Evolutionary conservation across 2,888 invertebrate genomes (phyloP).

Genomic region (Pheosia gnoma): DNA sequence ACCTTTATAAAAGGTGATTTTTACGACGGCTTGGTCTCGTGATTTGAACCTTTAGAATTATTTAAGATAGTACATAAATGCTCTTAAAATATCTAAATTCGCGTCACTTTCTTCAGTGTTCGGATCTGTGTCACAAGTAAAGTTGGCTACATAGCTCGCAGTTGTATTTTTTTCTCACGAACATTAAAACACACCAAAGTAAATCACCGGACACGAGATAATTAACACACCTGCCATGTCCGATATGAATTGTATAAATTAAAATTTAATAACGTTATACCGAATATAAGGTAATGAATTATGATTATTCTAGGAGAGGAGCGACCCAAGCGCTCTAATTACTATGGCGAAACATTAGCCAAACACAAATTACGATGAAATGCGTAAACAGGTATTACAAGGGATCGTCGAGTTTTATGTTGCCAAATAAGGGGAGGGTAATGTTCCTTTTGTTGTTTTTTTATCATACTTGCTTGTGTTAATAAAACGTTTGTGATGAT

Average conservation of each 20-base stretch:
- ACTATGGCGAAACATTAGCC: slow-evolving; percentile 75
- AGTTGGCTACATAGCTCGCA: no score
- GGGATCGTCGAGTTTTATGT: slow-evolving; percentile 59
- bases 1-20: no score
- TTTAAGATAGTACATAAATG: no score
- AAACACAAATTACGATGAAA: slow-evolving; percentile 77
- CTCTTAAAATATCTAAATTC: no score
- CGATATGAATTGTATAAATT: slow-evolving; percentile 22
- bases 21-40: no score
- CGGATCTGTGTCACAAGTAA: no score
- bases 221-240: slow-evolving; percentile 7
- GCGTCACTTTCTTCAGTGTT: no score
- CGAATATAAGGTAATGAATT: slow-evolving; percentile 71
- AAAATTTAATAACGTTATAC: slow-evolving; percentile 48
- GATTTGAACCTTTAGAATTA: no score
- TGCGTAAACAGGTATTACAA: slow-evolving; percentile 76
- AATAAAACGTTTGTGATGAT: slow-evolving; percentile 25
- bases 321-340: slow-evolving; percentile 67
- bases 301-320: slow-evolving; percentile 67
- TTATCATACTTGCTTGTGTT: slow-evolving; percentile 33
- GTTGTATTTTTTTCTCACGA: not conserved
- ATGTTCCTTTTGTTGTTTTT: slow-evolving; percentile 49
- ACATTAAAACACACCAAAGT: not conserved
- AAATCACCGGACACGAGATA: not conserved
- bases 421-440: slow-evolving; percentile 58